Base-by-base conservation (phyloP, 2,888 invertebrate species). In the Gastracanthus pulcherrimus region DNA sequence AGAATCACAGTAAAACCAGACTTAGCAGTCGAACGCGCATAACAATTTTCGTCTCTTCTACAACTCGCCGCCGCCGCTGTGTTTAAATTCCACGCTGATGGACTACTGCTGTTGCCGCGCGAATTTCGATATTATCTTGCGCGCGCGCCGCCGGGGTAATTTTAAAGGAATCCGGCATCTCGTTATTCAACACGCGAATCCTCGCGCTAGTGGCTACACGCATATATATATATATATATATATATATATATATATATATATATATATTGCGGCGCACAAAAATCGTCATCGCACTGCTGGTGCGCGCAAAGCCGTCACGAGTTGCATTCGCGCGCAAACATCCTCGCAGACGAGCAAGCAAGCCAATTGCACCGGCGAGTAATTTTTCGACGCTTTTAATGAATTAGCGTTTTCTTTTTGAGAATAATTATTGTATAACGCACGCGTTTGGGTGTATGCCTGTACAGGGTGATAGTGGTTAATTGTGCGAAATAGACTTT, bases 121-220 rank as follows among this genome's bases (percentile, higher is more conserved):
- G 81, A 81, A 81, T 78, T 78, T 82, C 82, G 82, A 82, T 82
- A 82, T 78, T 82, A 82, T 82, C 82, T 82, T 38, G 7, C 67
- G 29, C 4, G 19, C 70, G 64, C 26, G 55, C 51, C 13, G 38
- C n/a, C 45, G 34, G 31, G 41, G 72, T 70, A 78, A 82, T 82
- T 82, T 82, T 36, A 51, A 64, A 82, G 82, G 82, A 82, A 82
- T 82, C 82, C 78, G 78, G 82, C 78, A 78, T 78, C 82, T 82
- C 78, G 82, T 82, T 82, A 82, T 74, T 81, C 77, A 81, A 78
- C 77, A 72, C 58, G 67, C 41, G 45, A 45, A 36, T 45, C 48
- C 19, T 19, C 7, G 19, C 19, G n/a, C n/a, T n/a, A n/a, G n/a
- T n/a, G n/a, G n/a, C 60, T 41, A 60, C 36, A 62, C 62, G 45